Base-by-base conservation (phyloP, 2,797 vertebrate genomes). In the Pseudochromis fuscus region DNA sequence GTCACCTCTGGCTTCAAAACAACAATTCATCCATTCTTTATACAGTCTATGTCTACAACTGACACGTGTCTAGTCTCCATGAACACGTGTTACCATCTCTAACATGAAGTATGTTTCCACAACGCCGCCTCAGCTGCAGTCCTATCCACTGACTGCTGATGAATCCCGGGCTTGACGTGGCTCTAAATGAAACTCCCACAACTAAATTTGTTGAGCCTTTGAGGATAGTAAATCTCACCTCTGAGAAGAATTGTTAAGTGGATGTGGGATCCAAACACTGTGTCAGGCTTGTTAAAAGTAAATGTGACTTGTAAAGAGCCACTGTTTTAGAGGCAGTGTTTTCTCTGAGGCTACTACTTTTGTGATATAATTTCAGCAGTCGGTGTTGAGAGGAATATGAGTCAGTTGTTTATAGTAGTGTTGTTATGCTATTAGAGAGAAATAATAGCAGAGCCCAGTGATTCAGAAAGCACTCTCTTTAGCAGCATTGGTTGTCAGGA, bases 391-490 rank as follows among this genome's bases (percentile, higher is more conserved):
- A 75, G 27, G 73, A 72, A 81, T 81, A 84, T 66, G 65, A 84
- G 77, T 76, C 67, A 42, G 77, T 85, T 86, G 88, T 89, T 87
- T 87, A 83, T 81, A 63, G 67, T 59, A 61, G 50, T 77, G 82
- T 85, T 81, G 82, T 86, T 87, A 59, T 85, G 85, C 77, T 79
- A 85, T 90, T 87, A 87, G 81, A 69, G 79, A 70, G 83, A 82
- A 89, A 90, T 89, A 86, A 90, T 85, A 87, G 88, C 81, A 79
- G 84, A 79, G 85, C 73, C 81, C 90, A 90, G 79, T 89, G 91
- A 89, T 87, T 89, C 88, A 88, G 87, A 91, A 88, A 90, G 84
- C 53, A 46, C 71, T 83, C 66, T 88, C 79, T 88, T 88, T 82
- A 90, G 87, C 78, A 2, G 74, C 75, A 59, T 66, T 76, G 80